Conservation (phyloP, 2,888 invertebrate species). For the Antheraea yamamai region DNA sequence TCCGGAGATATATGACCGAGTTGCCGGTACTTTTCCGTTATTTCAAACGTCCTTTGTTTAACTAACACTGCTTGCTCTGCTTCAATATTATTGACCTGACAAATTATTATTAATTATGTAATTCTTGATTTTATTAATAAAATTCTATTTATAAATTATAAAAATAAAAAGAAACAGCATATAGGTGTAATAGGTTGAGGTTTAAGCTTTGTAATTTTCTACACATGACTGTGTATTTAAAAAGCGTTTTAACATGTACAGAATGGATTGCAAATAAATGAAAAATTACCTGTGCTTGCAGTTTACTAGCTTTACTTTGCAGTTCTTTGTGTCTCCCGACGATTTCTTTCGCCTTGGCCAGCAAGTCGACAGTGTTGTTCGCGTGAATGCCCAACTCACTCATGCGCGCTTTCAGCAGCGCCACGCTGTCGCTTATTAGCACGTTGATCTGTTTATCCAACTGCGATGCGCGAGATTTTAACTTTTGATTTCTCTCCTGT, state of each 20-base stretch:
- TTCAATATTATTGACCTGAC: constrained; percentile 85
- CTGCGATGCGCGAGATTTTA: constrained; percentile 93
- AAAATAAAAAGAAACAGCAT: background rate
- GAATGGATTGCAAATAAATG: constrained; percentile 13
- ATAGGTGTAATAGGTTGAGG: background rate
- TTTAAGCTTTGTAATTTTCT: background rate
- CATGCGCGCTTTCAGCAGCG: constrained; percentile 93
- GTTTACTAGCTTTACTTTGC: constrained; percentile 92
- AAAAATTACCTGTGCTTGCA: constrained; percentile 89
- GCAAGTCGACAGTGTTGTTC: constrained; percentile 90
- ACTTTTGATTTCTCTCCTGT: constrained; percentile 89
- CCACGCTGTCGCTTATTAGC: constrained; percentile 95
- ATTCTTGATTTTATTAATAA: background rate
- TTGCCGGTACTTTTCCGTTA: constrained; percentile 86
- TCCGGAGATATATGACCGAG: constrained; percentile 79
- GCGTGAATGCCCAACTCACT: constrained; percentile 95
- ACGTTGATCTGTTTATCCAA: constrained; percentile 96
- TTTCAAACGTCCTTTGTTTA: constrained; percentile 87
- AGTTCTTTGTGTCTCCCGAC: constrained; percentile 95
- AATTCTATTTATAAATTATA: background rate
- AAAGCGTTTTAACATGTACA: background rate
- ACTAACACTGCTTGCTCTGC: constrained; percentile 88
- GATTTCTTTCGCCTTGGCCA: constrained; percentile 95
- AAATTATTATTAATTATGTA: constrained; percentile 9
- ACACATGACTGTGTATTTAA: background rate